Evolutionary conservation across 2,113 vertebrate genomes (phyloP), one percentile per base, ranked within the genome.

Genomic region (Henicopernis longicauda): DNA sequence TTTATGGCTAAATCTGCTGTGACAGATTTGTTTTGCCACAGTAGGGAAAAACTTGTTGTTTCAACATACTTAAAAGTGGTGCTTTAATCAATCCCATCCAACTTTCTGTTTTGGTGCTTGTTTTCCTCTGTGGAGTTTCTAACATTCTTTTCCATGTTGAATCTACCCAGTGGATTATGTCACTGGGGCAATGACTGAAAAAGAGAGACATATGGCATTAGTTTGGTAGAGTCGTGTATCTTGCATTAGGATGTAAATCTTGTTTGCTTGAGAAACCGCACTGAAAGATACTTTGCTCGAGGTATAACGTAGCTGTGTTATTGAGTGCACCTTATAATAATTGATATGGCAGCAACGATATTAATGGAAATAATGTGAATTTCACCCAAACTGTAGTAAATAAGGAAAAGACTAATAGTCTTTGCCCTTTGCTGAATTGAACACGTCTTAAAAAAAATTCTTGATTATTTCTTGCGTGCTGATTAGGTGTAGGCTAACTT

Each of bases 401-500:
- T 92, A 95, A 94, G 89, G 89, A 90, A 95, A 97, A 94, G 91
- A 97, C 93, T 95, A 96, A 97, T 93, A 90, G 91, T 94, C 79
- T 70, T 86, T 92, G 93, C 95, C 95, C 87, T 97, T 84, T 1
- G 11, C 63, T 94, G 97, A 97, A 97, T 95, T 95, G 89, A 97
- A 95, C 95, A 97, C 91, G 3, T 97, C 91, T 97, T 97, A 95
- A 95, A 97, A 94, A 95, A 94, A 78, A 87, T 70, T 85, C 84
- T 82, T 90, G 93, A 96, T 96, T 96, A 93, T 74, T 92, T 88
- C 72, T 94, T 1, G 3, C 0, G 0, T 0, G 4, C 84, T 97
- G 95, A 95, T 97, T 97, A 97, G 91, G 97, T 97, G 95, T 40
- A 49, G 93, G 84, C 74, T 88, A 94, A 91, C 94, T 97, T 97